Evolutionary conservation across 2,113 vertebrate genomes (phyloP).

Genomic region (Nannospalax galili): DNA sequence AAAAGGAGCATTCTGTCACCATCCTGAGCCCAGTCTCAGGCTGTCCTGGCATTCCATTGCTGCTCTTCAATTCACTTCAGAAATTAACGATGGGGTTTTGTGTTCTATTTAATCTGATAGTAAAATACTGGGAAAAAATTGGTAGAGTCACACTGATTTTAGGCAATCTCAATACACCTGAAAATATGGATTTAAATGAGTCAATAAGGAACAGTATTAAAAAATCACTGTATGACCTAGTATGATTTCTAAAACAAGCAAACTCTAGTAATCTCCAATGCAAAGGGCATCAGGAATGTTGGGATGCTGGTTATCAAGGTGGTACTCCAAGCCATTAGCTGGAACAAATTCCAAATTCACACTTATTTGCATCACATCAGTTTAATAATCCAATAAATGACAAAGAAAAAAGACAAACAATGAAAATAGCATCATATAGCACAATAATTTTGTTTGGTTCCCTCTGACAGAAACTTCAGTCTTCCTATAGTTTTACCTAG

Average conservation of each 20-base stretch:
- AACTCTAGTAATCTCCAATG: slow-evolving; percentile 2
- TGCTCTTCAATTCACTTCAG: background rate
- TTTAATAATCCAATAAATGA: slow-evolving; percentile 98
- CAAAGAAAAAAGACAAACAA: slow-evolving; percentile 96
- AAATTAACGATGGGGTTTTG: background rate
- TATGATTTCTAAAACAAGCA: slow-evolving; percentile 58
- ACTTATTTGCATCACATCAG: slow-evolving; percentile 85
- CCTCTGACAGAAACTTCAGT: slow-evolving; percentile 94
- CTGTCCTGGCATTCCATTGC: background rate
- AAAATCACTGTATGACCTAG: slow-evolving; percentile 28
- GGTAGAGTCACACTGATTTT: background rate
- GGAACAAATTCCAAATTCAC: slow-evolving; percentile 71
- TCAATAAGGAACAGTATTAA: slow-evolving; percentile 52
- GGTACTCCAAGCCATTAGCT: slow-evolving; percentile 11
- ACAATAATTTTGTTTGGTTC: slow-evolving; percentile 95
- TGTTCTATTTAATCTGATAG: slow-evolving; percentile 16
- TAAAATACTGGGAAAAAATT: background rate
- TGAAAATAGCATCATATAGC: slow-evolving; percentile 97
- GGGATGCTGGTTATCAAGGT: slow-evolving; percentile 12
- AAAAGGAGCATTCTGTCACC: background rate
- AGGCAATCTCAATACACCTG: slow-evolving; percentile 38
- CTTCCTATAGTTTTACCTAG: slow-evolving; percentile 95
- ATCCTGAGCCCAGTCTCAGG: background rate
- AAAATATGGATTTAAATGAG: slow-evolving; percentile 60
- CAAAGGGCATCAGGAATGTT: slow-evolving; percentile 59